Percentiles rank a stretch among this genome's conserved stretches.
Conservation (phyloP, 2,888 invertebrate genomes). For the Geotrupes spiniger region DNA sequence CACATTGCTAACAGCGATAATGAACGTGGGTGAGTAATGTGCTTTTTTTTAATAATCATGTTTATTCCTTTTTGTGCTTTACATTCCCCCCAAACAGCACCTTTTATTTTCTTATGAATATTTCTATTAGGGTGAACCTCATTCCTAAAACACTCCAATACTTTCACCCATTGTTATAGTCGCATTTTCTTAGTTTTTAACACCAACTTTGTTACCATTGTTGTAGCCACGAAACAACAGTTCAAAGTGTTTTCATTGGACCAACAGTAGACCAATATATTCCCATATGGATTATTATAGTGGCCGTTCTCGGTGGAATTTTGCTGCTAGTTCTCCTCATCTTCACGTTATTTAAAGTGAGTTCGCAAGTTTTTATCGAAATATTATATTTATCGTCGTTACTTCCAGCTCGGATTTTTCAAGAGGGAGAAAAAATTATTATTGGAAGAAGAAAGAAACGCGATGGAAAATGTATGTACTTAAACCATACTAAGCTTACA, state of each 20-base stretch:
- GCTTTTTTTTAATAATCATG: too few species aligned
- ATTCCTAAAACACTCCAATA: too few species aligned
- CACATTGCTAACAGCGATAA: conserved; percentile 35
- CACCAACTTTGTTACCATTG: conserved; percentile 2
- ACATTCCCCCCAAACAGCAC: too few species aligned
- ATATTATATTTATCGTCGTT: not conserved
- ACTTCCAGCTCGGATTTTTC: conserved; percentile 52
- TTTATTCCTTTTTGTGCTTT: too few species aligned
- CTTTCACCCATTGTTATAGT: too few species aligned
- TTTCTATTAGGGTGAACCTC: too few species aligned
- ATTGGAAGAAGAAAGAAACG: conserved; percentile 45
- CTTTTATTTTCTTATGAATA: too few species aligned
- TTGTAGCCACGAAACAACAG: conserved; percentile 10
- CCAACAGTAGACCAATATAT: conserved; percentile 35
- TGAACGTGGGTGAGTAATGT: conserved; percentile 16
- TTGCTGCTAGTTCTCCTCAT: conserved; percentile 46
- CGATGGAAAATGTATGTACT: conserved; percentile 39
- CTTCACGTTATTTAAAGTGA: conserved; percentile 43
- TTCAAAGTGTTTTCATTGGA: conserved; percentile 45
- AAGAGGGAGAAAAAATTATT: conserved; percentile 51
- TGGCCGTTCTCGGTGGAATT: conserved; percentile 49
- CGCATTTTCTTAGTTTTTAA: too few species aligned
- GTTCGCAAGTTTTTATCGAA: not conserved
- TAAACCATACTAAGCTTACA: not conserved
- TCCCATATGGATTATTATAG: conserved; percentile 51